phyloP scores from a whole-genome alignment of 2,888 invertebrate genomes.

The Andrena bicolor region DNA sequence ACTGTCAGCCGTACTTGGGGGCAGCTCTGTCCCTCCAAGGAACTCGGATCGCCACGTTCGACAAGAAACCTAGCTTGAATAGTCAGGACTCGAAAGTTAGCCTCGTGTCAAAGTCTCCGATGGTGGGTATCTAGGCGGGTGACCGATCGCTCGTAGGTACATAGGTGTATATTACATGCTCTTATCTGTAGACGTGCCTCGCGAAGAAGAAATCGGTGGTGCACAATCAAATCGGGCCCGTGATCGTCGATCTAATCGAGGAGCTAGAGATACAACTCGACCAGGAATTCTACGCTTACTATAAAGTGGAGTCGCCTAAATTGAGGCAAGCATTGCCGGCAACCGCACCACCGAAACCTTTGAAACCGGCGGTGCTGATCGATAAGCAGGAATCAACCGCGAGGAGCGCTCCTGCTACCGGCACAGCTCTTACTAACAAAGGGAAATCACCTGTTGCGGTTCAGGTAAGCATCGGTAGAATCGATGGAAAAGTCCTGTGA shows the following conservation, averaged over 20 bases:
- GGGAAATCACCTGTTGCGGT: conserved; percentile 24
- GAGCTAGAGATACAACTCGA: conserved; percentile 87
- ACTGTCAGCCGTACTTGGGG: conserved; percentile 93
- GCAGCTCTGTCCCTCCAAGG: conserved; percentile 90
- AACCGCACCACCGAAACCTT: conserved; percentile 66
- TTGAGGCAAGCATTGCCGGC: conserved; percentile 65
- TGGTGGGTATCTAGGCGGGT: conserved; percentile 63
- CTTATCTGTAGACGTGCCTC: conserved; percentile 67
- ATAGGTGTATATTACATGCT: not conserved
- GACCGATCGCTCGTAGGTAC: not conserved
- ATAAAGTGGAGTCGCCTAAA: conserved; percentile 75
- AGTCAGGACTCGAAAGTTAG: conserved; percentile 84
- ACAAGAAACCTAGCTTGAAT: conserved; percentile 82
- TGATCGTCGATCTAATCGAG: conserved; percentile 89
- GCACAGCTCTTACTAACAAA: conserved; percentile 18
- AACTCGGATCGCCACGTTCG: conserved; percentile 86
- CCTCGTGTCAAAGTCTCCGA: conserved; percentile 75
- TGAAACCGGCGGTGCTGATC: conserved; percentile 28
- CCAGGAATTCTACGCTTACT: conserved; percentile 79
- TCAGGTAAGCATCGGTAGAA: conserved; percentile 44
- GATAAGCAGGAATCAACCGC: conserved; percentile 57
- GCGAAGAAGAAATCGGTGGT: conserved; percentile 77
- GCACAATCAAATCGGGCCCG: conserved; percentile 87
- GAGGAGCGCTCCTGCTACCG: conserved; percentile 62
- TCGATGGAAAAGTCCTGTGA: not conserved